Evolutionary conservation across 2,888 invertebrate genomes (phyloP), one percentile per base, ranked within the genome.

Genomic region (Hypena proboscidalis): DNA sequence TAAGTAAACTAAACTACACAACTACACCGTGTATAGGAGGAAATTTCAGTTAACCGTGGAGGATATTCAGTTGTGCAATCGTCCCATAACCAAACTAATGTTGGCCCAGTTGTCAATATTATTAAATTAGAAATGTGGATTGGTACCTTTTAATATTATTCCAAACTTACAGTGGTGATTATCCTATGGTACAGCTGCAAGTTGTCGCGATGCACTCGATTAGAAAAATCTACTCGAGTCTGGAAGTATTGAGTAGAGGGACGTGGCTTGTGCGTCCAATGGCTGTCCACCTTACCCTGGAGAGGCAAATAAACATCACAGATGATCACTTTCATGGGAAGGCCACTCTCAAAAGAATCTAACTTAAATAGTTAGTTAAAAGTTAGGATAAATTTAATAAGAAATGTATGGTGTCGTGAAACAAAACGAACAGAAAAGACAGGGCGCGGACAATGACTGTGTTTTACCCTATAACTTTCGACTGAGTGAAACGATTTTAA

Each of bases 281-380:
- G 72, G 36, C 75, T 49, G 44, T 89, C 85, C 1, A 88, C 82
- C 38, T 61, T 70, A n/a, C 88, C 87, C 88, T 88, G 63, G 0
- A 48, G 42, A 14, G 8, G n/a, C 11, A 13, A 27, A 15, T 4
- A n/a, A 4, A 10, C 10, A 7, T 4, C 4, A 2, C 19, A 19
- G 5, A 9, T 2, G 17, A 1, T 4, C 6, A 6, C 6, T 15
- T 15, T 3, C 17, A 17, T 27, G 2, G 3, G 11, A 1, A 4
- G 11, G 6, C 11, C 2, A 11, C 6, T 1, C 10, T 3, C n/a
- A 4, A 7, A 4, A n/a, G 19, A 11, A 5, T n/a, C 6, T 1
- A 4, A 2, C 1, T 0, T 36, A 1, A 29, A 15, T 27, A 40
- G 34, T 19, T 11, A 17, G 3, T 20, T 11, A 25, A 19, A 11